These are phyloP conservation scores for Antennarius maculatus DNA, from an alignment of 2,797 vertebrate species.

Conservation along the genomic window DNA sequence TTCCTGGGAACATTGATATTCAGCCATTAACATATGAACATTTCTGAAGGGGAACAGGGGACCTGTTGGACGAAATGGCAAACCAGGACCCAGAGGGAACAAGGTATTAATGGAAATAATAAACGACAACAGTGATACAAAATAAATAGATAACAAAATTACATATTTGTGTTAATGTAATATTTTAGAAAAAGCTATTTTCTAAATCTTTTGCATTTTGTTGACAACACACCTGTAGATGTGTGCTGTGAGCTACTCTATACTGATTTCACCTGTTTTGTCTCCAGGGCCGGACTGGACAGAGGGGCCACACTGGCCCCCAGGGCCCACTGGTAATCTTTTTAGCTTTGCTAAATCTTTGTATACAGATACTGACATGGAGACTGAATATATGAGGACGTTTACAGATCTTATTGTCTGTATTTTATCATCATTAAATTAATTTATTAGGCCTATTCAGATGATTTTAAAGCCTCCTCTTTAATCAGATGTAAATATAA, in stretches of 20 bases:
- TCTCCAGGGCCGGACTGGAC: constrained; percentile 74
- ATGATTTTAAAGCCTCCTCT: neutral
- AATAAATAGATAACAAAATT: neutral
- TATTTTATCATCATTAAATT: neutral
- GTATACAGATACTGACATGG: neutral
- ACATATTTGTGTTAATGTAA: neutral
- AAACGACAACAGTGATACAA: no score
- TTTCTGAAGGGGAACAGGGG: constrained; percentile 85
- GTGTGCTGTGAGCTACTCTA: neutral
- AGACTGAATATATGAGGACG: neutral
- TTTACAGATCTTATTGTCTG: neutral
- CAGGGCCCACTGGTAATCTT: constrained; percentile 76
- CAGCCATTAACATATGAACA: constrained; percentile 33
- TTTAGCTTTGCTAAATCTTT: neutral
- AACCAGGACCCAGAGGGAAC: constrained; percentile 81
- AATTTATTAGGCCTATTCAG: neutral
- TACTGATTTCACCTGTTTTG: neutral
- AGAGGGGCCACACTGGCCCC: constrained; percentile 73
- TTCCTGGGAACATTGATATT: neutral
- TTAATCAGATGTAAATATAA: neutral
- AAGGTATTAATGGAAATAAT: constrained; percentile 73
- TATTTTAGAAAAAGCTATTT: no score
- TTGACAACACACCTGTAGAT: neutral
- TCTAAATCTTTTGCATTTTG: neutral
- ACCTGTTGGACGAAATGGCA: constrained; percentile 81